Conservation (phyloP, 2,113 vertebrate genomes). For the Odontesthes bonariensis region DNA sequence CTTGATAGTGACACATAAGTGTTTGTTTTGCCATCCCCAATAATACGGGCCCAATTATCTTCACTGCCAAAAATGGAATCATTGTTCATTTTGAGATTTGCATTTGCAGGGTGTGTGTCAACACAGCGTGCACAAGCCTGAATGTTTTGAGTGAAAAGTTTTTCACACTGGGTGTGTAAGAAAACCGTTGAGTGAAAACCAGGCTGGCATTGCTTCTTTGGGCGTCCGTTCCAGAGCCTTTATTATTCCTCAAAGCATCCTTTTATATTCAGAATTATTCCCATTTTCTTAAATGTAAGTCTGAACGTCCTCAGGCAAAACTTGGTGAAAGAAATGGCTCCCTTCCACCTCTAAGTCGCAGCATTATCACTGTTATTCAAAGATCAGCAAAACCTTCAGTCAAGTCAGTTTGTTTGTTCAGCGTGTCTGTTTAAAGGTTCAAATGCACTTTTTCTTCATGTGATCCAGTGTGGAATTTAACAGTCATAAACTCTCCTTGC, state of each 20-base stretch:
- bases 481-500: slow-evolving; percentile 17
- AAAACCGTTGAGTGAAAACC: slow-evolving; percentile 42
- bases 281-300: slow-evolving; percentile 6
- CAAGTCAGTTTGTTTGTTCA: not conserved
- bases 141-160: slow-evolving; percentile 40
- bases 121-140: slow-evolving; percentile 58
- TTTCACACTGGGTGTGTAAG: slow-evolving; percentile 23
- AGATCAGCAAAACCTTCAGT: not conserved
- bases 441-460: too few relatives aligned
- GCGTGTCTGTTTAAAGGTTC: not conserved
- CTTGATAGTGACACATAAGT: slow-evolving; percentile 42
- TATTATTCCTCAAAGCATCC: slow-evolving; percentile 11
- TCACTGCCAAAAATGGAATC: slow-evolving; percentile 65
- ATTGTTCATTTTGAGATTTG: slow-evolving; percentile 69
- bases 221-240: slow-evolving; percentile 9
- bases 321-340: not conserved
- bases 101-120: slow-evolving; percentile 55
- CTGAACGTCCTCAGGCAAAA: not conserved
- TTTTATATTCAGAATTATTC: slow-evolving; percentile 22
- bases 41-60: slow-evolving; percentile 58
- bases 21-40: slow-evolving; percentile 45
- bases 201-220: slow-evolving; percentile 21
- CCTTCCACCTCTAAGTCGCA: not conserved
- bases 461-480: not conserved
- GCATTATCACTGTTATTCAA: not conserved